Percentiles rank a stretch among this genome's conserved stretches.
Conservation (phyloP, 2,888 invertebrate genomes). For the Epistrophella euchroma region DNA sequence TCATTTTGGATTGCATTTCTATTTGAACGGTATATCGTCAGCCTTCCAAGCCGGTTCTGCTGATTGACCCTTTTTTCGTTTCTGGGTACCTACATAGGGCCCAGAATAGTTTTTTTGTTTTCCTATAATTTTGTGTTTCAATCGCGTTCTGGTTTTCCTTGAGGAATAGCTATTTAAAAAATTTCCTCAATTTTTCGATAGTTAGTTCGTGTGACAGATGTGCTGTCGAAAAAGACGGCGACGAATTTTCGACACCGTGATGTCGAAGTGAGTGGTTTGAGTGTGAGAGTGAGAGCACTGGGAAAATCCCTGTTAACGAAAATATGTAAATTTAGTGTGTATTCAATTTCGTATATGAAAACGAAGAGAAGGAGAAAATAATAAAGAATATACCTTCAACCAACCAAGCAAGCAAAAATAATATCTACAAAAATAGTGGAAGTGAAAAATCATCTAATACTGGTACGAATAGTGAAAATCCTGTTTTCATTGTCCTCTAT, state of each 20-base stretch:
- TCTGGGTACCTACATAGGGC: conserved; percentile 14
- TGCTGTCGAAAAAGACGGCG: conserved; percentile 55
- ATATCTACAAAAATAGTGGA: conserved; percentile 57
- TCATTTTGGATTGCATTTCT: conserved; percentile 45
- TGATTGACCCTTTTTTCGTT: conserved; percentile 51
- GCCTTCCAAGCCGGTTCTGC: conserved; percentile 49
- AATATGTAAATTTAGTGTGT: conserved; percentile 76
- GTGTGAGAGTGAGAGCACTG: conserved; percentile 74
- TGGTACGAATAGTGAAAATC: conserved; percentile 75
- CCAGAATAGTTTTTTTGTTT: conserved; percentile 10
- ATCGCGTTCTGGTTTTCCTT: conserved; percentile 41
- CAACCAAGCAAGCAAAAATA: conserved; percentile 23
- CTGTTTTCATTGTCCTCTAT: conserved; percentile 70
- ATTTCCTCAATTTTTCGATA: conserved; percentile 15
- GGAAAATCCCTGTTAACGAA: conserved; percentile 75
- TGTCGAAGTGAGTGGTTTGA: conserved; percentile 66
- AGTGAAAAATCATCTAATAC: conserved; percentile 75
- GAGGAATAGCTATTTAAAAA: conserved; percentile 30
- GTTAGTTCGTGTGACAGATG: conserved; percentile 69
- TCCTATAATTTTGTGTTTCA: conserved; percentile 9
- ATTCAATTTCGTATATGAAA: conserved; percentile 72
- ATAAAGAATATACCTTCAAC: conserved; percentile 37
- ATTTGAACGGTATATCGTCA: conserved; percentile 39
- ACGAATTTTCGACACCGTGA: conserved; percentile 68
- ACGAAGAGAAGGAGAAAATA: conserved; percentile 44